These are phyloP conservation scores for Meta bourneti DNA, from an alignment of 2,888 invertebrate genomes.

Conservation along the genomic window DNA sequence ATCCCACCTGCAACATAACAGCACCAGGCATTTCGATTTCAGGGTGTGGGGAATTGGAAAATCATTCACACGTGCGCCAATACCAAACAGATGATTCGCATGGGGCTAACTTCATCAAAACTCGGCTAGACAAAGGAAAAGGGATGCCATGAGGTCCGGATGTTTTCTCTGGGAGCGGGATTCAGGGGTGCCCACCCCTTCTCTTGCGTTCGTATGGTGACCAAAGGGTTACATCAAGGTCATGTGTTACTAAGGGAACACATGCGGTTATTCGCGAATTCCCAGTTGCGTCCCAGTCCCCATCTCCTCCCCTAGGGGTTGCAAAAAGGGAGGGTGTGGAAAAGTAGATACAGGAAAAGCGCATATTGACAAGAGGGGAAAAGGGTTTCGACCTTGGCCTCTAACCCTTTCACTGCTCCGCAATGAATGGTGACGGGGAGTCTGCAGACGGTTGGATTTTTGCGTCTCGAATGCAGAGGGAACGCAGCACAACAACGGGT, in stretches of 20 bases:
- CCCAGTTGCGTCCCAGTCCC: no score
- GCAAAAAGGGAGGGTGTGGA: no score
- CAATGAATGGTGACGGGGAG: no score
- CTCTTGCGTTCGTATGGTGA: not conserved
- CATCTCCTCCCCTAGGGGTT: no score
- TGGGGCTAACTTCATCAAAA: conserved; percentile 40
- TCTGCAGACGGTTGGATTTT: no score
- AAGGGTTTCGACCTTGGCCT: no score
- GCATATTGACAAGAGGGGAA: no score
- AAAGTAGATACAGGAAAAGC: no score
- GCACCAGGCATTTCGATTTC: not conserved
- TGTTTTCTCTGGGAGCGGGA: not conserved
- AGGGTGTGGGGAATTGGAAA: not conserved
- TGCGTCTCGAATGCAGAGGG: no score
- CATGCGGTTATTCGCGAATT: no score
- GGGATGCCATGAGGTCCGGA: not conserved
- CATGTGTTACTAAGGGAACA: not conserved
- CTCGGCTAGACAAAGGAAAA: not conserved
- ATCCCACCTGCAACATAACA: not conserved
- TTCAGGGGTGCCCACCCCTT: not conserved
- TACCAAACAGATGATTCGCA: conserved; percentile 27
- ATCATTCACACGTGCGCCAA: conserved; percentile 22
- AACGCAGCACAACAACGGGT: no score
- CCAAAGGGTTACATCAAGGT: not conserved
- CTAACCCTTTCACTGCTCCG: no score